Evolutionary conservation across 2,797 vertebrate species (phyloP).

Genomic region (Crocodylus rhombifer): DNA sequence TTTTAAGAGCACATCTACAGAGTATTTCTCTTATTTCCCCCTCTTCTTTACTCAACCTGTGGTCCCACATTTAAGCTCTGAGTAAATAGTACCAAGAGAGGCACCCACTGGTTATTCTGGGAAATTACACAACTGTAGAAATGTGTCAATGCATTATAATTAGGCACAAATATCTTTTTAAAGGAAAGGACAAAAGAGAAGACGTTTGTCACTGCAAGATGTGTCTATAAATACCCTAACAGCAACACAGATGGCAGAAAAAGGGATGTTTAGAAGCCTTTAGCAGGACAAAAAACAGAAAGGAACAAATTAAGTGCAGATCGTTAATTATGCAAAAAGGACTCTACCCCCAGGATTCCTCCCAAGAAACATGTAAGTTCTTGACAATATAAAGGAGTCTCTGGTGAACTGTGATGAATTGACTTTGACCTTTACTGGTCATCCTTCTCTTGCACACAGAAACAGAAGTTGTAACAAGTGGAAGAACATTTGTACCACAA

Average conservation of each 20-base stretch:
- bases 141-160: background rate
- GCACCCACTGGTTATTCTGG: slow-evolving; percentile 4
- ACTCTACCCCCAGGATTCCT: accelerated
- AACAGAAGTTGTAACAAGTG: background rate
- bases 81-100: background rate
- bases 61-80: background rate
- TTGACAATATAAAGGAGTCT: background rate
- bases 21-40: accelerated
- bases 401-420: accelerated
- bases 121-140: background rate
- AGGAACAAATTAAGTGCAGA: background rate
- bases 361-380: background rate
- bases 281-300: background rate
- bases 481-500: background rate
- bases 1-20: background rate
- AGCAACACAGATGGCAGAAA: background rate
- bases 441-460: background rate
- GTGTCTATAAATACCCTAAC: background rate
- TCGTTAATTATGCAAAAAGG: background rate
- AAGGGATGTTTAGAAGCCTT: background rate
- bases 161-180: background rate
- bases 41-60: background rate
- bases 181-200: background rate
- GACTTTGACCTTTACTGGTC: background rate
- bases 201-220: background rate